Conservation (phyloP, 1,140 invertebrate species). For the Frieseomelitta varia region DNA sequence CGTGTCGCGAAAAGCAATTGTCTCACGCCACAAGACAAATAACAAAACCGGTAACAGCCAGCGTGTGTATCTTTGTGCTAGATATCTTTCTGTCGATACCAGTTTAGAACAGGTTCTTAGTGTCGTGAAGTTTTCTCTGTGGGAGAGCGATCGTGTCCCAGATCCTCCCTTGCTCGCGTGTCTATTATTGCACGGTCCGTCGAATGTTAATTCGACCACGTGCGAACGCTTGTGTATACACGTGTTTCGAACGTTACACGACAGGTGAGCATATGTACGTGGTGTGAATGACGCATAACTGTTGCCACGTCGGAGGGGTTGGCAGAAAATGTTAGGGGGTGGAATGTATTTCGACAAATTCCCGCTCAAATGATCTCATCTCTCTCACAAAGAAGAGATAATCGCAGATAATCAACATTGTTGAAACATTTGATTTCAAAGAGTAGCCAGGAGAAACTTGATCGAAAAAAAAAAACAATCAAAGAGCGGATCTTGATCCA, state of each 20-base stretch:
- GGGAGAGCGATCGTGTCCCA: slow-evolving; percentile 43
- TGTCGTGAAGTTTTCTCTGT: slow-evolving; percentile 41
- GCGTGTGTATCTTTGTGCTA: not conserved
- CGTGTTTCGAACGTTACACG: slow-evolving; percentile 10
- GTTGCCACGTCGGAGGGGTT: not conserved
- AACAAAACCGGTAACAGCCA: not conserved
- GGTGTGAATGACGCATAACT: slow-evolving; percentile 17
- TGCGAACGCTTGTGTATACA: slow-evolving; percentile 27
- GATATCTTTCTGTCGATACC: not conserved
- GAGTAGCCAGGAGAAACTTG: too few species aligned
- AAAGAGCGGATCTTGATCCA: too few species aligned
- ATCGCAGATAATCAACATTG: too few species aligned
- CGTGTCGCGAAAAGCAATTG: too few species aligned
- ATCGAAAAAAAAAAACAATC: too few species aligned
- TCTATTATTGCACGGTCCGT: slow-evolving; percentile 41
- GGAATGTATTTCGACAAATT: not conserved
- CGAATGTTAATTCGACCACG: slow-evolving; percentile 57
- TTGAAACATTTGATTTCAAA: too few species aligned
- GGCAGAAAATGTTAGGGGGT: not conserved
- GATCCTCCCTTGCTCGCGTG: slow-evolving; percentile 40
- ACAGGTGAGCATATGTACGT: not conserved
- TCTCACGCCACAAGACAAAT: too few species aligned
- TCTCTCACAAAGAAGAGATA: too few species aligned
- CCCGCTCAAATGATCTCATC: not conserved
- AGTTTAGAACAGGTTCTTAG: slow-evolving; percentile 53